Evolutionary conservation across 64 coral and sea anemone genomes (phyloP), one percentile per base, ranked within the genome.

Genomic region (Pachyseris speciosa): DNA sequence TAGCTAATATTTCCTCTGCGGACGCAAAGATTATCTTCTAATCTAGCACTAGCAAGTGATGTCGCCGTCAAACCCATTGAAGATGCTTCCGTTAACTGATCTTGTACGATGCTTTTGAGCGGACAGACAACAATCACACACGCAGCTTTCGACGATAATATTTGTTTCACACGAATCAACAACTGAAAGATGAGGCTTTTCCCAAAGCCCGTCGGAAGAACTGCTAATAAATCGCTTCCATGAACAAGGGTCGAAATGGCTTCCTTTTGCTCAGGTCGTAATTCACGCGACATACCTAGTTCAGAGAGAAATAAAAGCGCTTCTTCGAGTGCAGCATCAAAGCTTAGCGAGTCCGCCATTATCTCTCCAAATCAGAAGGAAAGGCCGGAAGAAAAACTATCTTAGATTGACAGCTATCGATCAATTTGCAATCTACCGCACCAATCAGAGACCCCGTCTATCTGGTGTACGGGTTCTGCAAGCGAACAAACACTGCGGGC

Each of bases 101-200:
- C 84, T 45, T 49, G 45, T 25, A 86, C 40, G 22, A 72, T 47
- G 61, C 84, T 87, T 72, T 64, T 45, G 17, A 72, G 43, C 41
- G 45, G 43, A 45, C 43, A 45, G 43, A 45, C 43, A 45, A 45
- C 43, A 45, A 45, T 45, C 43, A 45, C 43, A 45, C 43, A n/a
- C n/a, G 43, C 43, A 45, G 43, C 43, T 45, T 45, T 45, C 43
- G 43, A 45, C 43, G 43, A 45, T 45, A 45, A 45, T 45, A 45
- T 45, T 45, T 45, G 43, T 45, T 45, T 13, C 10, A 58, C 10
- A 19, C 53, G 53, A 2, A 58, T 22, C 53, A 58, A 58, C 53
- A 58, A 58, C 53, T 58, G 53, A 19, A 58, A 58, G 53, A 58
- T 58, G 53, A 58, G 53, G 53, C 53, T 58, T n/a, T n/a, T n/a